phyloP scores from a whole-genome alignment of 1,140 invertebrate species.

The Pectinophora gossypiella region DNA sequence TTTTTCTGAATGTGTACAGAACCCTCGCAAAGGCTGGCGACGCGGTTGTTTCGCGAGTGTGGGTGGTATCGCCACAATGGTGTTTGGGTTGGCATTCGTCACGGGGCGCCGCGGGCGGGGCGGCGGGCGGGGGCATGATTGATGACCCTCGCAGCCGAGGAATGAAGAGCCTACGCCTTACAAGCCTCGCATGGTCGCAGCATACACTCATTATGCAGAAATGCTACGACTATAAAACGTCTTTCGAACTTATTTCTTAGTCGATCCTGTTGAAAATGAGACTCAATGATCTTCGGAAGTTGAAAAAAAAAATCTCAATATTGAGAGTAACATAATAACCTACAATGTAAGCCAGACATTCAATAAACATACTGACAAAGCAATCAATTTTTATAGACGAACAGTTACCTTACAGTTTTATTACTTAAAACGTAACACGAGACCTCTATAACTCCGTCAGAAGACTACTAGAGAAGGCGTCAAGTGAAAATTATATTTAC shows the following conservation, averaged over 20 bases:
- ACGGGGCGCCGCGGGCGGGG: slow-evolving; percentile 50
- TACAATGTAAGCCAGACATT: too few relatives aligned
- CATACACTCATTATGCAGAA: slow-evolving; percentile 1
- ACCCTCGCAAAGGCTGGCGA: too few relatives aligned
- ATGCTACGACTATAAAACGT: neutral
- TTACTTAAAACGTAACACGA: slow-evolving; percentile 11
- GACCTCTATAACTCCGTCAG: slow-evolving; percentile 14
- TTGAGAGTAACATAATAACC: too few relatives aligned
- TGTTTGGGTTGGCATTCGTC: slow-evolving; percentile 72
- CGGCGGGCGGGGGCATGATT: slow-evolving; percentile 44
- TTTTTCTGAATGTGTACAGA: too few relatives aligned
- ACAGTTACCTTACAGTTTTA: neutral
- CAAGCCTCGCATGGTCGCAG: neutral
- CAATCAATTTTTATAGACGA: neutral
- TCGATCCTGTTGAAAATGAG: too few relatives aligned
- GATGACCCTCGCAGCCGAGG: slow-evolving; percentile 40
- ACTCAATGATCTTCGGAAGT: too few relatives aligned
- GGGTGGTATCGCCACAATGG: slow-evolving; percentile 60
- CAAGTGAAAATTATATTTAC: slow-evolving; percentile 27
- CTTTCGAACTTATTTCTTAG: neutral
- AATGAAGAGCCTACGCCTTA: neutral
- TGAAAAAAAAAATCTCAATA: too few relatives aligned
- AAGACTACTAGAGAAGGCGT: slow-evolving; percentile 26
- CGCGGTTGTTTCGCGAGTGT: slow-evolving; percentile 26
- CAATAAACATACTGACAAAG: neutral